Conservation (phyloP, 1,140 invertebrate genomes). For the Orchesella cincta region DNA sequence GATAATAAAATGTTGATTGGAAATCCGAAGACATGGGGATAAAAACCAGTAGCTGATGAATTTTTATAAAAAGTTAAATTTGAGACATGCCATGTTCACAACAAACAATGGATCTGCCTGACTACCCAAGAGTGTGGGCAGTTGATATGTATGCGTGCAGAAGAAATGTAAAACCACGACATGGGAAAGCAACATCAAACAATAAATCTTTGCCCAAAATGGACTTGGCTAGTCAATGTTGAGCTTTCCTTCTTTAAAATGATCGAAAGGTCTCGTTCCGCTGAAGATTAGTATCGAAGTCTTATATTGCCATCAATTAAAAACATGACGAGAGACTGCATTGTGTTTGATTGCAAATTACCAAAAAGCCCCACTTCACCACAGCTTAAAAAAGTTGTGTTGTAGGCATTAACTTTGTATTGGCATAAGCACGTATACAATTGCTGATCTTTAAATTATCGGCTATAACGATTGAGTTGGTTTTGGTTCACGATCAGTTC, state of each 20-base stretch:
- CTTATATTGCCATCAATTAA: conserved; percentile 15
- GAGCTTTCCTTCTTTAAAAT: not conserved
- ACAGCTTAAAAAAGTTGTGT: too few species aligned
- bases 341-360: conserved; percentile 21
- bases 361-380: too few species aligned
- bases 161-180: not conserved
- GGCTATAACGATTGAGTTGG: not conserved
- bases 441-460: too few species aligned
- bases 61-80: conserved; percentile 21
- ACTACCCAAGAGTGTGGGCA: conserved; percentile 3
- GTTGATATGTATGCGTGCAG: conserved; percentile 4
- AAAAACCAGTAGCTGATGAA: conserved; percentile 21
- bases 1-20: conserved; percentile 19
- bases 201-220: conserved; percentile 18
- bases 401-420: too few species aligned
- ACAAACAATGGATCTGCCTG: not conserved
- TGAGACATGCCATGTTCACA: conserved; percentile 2
- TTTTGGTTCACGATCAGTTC: not conserved
- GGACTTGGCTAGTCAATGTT: not conserved
- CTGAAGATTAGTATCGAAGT: not conserved
- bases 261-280: not conserved
- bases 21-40: conserved; percentile 14
- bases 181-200: conserved; percentile 16
- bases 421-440: too few species aligned
- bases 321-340: not conserved